These are phyloP conservation scores for Conops quadrifasciatus DNA, from an alignment of 2,888 invertebrate genomes.

Conservation along the genomic window DNA sequence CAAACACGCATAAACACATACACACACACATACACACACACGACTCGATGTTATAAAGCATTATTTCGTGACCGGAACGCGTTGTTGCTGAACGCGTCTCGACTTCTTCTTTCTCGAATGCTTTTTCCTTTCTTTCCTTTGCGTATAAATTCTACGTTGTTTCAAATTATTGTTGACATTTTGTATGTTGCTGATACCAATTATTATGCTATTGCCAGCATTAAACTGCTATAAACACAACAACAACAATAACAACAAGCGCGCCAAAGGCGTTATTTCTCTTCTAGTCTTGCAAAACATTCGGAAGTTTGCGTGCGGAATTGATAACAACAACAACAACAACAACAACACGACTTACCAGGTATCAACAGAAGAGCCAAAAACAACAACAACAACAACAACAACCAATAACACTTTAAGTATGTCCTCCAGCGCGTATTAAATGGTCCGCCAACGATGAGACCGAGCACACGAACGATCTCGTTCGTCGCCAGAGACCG, in stretches of 20 bases:
- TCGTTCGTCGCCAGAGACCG: background rate
- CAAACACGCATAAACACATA: too few species aligned
- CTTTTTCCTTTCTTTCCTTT: too few species aligned
- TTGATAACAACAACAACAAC: background rate
- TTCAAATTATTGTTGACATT: conserved; percentile 3
- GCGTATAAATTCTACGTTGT: background rate
- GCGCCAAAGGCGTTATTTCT: background rate
- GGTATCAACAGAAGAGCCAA: background rate
- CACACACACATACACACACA: background rate
- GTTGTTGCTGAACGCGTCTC: background rate
- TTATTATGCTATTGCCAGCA: background rate
- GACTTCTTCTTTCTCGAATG: too few species aligned
- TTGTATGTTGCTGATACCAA: background rate
- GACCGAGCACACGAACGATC: background rate
- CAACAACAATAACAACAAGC: background rate
- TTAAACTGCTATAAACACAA: background rate
- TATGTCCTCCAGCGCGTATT: background rate
- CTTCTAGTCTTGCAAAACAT: background rate
- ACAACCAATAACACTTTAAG: background rate
- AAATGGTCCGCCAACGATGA: background rate
- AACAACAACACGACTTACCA: background rate
- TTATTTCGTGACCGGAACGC: background rate
- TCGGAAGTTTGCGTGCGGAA: conserved; percentile 24
- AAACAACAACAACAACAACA: background rate
- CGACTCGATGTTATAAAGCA: too few species aligned